Conservation (phyloP, 2,888 invertebrate species). For the Mantis religiosa region DNA sequence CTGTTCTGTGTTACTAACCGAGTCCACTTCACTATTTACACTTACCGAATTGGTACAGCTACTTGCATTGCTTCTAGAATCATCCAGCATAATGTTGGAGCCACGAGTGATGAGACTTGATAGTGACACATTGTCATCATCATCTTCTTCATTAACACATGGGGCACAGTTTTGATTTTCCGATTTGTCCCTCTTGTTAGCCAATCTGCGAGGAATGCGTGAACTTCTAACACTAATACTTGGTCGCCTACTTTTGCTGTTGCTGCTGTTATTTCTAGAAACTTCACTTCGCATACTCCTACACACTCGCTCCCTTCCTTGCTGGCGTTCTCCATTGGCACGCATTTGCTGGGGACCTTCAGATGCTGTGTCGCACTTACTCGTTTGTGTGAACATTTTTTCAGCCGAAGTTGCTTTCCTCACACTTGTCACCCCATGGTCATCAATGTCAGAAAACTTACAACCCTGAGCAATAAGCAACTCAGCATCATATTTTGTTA, state of each 20-base stretch:
- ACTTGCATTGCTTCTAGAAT: slow-evolving; percentile 46
- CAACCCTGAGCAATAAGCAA: slow-evolving; percentile 78
- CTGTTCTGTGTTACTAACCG: slow-evolving; percentile 44
- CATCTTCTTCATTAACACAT: slow-evolving; percentile 10
- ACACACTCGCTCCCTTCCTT: slow-evolving; percentile 32
- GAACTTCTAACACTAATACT: neutral
- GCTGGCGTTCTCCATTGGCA: slow-evolving; percentile 9
- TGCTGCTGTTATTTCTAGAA: neutral
- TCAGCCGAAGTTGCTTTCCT: slow-evolving; percentile 16
- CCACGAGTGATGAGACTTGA: slow-evolving; percentile 20
- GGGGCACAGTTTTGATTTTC: neutral
- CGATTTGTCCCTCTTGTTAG: slow-evolving; percentile 10
- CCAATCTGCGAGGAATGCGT: neutral
- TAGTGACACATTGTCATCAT: slow-evolving; percentile 29
- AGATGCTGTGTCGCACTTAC: neutral
- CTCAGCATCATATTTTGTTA: slow-evolving; percentile 86
- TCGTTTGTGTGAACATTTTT: slow-evolving; percentile 22
- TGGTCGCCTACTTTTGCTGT: neutral
- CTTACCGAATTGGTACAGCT: slow-evolving; percentile 44
- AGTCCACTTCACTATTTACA: slow-evolving; percentile 46
- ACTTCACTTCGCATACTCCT: neutral
- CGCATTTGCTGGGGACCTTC: neutral
- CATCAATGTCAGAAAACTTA: slow-evolving; percentile 60
- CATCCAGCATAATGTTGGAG: slow-evolving; percentile 40
- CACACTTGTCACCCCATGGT: slow-evolving; percentile 32